Base-by-base conservation (phyloP, 2,888 invertebrate species). In the Acleris emargana region DNA sequence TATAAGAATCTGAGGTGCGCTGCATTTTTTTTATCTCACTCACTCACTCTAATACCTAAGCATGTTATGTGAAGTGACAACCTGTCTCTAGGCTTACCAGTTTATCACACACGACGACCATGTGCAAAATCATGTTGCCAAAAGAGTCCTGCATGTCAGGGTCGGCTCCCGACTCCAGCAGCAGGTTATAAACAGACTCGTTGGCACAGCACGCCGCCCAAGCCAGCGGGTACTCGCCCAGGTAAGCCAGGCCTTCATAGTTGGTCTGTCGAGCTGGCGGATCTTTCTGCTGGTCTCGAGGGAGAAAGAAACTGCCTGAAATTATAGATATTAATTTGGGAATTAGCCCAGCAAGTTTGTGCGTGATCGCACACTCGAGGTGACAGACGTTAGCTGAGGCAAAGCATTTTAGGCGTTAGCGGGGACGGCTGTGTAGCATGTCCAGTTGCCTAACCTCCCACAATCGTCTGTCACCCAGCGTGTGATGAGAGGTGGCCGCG, bases 101-200 rank as follows among this genome's bases (percentile, higher is more conserved):
- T 89, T 99, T 99, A 89, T 99, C 98, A 81, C 98, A 97, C 68
- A 99, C 99, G 47, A 99, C 99, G 45, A 99, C 98, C 98, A 99
- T 99, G 83, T 99, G 99, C n/a, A 99, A 93, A 70, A 99, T 98
- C 95, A 98, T 99, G 84, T 99, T 99, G 13, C 99, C 99, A 80
- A 98, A 99, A 0, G 97, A 95, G 85, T 99, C 99, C 83, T 98
- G 97, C n/a, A 95, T 94, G 85, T 99, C 98, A 0, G 99, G 99
- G 88, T 99, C 96, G 0, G 99, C 98, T 1, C 97, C 98, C 54
- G 95, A 95, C 76, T 99, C 98, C 61, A 99, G 91, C 2, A 99
- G 93, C 68, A 98, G 94, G 90, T 99, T 99, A 84, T 99, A 99
- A 13, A 99, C 98, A 58, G 98, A 97, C 87, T 99, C 98, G 82